phyloP scores from a whole-genome alignment of 2,113 vertebrate species.

The Apus apus region DNA sequence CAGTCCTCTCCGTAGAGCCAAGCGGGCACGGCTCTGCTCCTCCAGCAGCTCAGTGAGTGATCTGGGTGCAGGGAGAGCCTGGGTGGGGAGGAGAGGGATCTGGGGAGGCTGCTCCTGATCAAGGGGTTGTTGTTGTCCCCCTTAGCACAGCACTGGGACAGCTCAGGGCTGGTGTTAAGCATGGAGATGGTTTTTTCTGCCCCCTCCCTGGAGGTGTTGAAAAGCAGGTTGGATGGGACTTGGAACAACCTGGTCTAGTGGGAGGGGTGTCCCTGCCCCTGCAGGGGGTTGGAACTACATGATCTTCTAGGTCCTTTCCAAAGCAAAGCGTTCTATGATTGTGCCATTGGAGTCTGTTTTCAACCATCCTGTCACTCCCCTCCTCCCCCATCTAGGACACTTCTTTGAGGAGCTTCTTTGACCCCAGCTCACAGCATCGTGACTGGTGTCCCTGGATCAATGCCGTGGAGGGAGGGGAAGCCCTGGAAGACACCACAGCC shows the following conservation, averaged over 20 bases:
- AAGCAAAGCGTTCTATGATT: no score
- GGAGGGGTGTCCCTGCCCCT: no score
- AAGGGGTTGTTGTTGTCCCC: background rate
- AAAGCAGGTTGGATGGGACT: no score
- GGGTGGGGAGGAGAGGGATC: rapidly evolving
- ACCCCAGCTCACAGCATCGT: constrained; percentile 91
- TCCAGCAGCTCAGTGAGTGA: constrained; percentile 83
- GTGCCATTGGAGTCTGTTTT: background rate
- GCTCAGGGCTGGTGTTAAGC: background rate
- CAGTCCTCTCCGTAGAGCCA: constrained; percentile 81
- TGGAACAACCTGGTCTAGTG: no score
- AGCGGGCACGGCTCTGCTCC: constrained; percentile 86
- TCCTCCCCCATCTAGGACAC: constrained; percentile 74
- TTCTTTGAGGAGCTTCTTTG: constrained; percentile 80
- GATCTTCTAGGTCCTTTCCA: no score
- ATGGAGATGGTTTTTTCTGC: rapidly evolving
- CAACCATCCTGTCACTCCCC: rapidly evolving
- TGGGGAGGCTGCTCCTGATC: background rate
- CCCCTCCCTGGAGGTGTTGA: no score
- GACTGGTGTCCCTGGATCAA: constrained; percentile 97
- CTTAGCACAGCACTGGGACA: rapidly evolving
- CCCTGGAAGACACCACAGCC: background rate
- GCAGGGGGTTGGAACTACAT: no score
- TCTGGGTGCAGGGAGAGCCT: no score
- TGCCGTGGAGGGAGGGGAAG: constrained; percentile 45